Percentiles rank a stretch among this genome's conserved stretches.
Conservation (phyloP, 2,888 invertebrate genomes). For the Malacosoma neustria region DNA sequence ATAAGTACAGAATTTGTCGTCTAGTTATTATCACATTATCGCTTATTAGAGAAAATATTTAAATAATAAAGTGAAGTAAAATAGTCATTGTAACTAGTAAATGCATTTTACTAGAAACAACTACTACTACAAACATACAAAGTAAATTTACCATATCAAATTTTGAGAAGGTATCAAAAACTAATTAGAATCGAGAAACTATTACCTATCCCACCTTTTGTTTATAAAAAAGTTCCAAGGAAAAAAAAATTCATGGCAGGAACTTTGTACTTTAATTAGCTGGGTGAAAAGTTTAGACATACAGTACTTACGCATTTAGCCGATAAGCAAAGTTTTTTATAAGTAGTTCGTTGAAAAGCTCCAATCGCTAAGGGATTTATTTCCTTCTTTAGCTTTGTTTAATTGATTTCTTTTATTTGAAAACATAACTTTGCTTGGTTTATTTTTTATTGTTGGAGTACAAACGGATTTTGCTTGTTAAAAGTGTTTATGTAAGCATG, state of each 20-base stretch:
- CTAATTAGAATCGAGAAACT: conserved; percentile 27
- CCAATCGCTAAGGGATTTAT: neutral
- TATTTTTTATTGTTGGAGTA: too few species aligned
- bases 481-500: too few species aligned
- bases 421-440: conserved; percentile 12
- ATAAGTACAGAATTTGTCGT: too few species aligned
- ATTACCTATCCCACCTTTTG: conserved; percentile 24
- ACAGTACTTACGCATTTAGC: conserved; percentile 11
- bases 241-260: conserved; percentile 28
- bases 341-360: neutral
- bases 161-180: conserved; percentile 23
- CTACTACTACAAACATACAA: too few species aligned
- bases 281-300: conserved; percentile 26
- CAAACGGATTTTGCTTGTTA: too few species aligned
- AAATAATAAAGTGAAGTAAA: too few species aligned
- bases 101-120: too few species aligned
- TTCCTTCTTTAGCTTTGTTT: neutral
- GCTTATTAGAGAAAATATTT: neutral
- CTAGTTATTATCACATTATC: neutral
- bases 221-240: conserved; percentile 25
- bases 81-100: too few species aligned
- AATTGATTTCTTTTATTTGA: conserved; percentile 27
- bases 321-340: conserved; percentile 10
- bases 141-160: neutral
- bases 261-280: conserved; percentile 43